phyloP scores from a whole-genome alignment of 1,140 invertebrate species.

The Trialeurodes vaporariorum region DNA sequence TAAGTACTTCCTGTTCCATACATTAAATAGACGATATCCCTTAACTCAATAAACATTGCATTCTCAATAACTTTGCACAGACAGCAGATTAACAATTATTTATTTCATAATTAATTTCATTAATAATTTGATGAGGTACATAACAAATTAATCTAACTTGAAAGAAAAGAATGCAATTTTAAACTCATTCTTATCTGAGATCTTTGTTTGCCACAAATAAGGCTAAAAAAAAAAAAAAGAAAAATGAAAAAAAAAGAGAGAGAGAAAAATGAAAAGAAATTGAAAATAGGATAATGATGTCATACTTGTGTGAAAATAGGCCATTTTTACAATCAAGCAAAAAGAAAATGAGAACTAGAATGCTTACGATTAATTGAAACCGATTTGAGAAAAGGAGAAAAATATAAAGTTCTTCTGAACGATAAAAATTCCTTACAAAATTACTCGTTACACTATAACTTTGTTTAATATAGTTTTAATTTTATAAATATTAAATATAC shows the following conservation, averaged over 20 bases:
- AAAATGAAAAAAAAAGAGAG: not conserved
- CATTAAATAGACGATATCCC: no score
- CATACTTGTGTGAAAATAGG: no score
- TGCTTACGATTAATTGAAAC: no score
- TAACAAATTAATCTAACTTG: not conserved
- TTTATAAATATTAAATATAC: not conserved
- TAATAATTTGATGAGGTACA: not conserved
- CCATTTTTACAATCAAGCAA: no score
- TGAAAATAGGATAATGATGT: no score
- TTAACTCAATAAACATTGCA: no score
- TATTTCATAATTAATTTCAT: not conserved
- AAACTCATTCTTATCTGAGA: not conserved
- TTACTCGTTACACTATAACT: not conserved
- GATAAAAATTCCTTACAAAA: not conserved
- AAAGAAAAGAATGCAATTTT: not conserved
- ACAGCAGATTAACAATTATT: not conserved
- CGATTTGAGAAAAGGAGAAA: not conserved
- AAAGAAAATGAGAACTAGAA: no score
- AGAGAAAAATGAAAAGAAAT: not conserved
- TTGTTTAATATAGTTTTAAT: not conserved
- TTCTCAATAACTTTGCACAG: not conserved
- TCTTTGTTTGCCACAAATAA: not conserved
- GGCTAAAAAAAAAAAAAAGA: not conserved
- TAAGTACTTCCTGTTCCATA: no score
- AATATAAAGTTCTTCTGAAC: conserved; percentile 1